Conservation (phyloP, 2,113 vertebrate genomes). For the Percopsis transmontana region DNA sequence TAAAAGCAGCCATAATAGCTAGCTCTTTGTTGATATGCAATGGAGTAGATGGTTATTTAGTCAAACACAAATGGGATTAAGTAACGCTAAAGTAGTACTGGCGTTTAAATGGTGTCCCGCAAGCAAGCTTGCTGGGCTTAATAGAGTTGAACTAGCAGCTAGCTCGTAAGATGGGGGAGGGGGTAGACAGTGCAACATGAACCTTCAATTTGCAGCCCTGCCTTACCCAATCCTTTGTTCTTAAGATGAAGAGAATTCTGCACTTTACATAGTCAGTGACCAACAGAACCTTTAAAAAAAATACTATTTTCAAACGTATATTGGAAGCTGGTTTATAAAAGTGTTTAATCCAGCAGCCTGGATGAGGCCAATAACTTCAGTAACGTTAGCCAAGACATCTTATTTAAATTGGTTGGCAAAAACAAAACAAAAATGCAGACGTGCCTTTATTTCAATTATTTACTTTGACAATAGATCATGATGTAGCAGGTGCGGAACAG, state of each 20-base stretch:
- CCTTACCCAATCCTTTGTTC: conserved; percentile 61
- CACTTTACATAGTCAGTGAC: not conserved
- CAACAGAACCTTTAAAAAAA: not conserved
- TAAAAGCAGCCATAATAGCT: no score
- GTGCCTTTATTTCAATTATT: conserved; percentile 14
- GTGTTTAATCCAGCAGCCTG: conserved; percentile 3
- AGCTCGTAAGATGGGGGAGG: conserved; percentile 58
- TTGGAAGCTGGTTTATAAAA: not conserved
- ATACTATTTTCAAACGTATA: not conserved
- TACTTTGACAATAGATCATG: conserved; percentile 4
- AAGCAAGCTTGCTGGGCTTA: conserved; percentile 1
- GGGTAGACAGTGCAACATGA: conserved; percentile 53
- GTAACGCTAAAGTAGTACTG: not conserved
- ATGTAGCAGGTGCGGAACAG: conserved; percentile 30
- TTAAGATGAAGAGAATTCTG: conserved; percentile 22
- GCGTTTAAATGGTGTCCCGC: conserved; percentile 8
- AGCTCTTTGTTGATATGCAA: no score
- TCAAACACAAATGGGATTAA: not conserved
- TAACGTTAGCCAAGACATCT: conserved; percentile 31
- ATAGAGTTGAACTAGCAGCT: conserved; percentile 10
- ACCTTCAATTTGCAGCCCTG: conserved; percentile 46
- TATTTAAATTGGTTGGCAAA: not conserved
- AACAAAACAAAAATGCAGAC: not conserved
- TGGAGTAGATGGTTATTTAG: no score
- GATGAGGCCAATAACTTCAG: conserved; percentile 50